phyloP scores from a whole-genome alignment of 2,113 vertebrate species.

The Oostethus manadensis region DNA sequence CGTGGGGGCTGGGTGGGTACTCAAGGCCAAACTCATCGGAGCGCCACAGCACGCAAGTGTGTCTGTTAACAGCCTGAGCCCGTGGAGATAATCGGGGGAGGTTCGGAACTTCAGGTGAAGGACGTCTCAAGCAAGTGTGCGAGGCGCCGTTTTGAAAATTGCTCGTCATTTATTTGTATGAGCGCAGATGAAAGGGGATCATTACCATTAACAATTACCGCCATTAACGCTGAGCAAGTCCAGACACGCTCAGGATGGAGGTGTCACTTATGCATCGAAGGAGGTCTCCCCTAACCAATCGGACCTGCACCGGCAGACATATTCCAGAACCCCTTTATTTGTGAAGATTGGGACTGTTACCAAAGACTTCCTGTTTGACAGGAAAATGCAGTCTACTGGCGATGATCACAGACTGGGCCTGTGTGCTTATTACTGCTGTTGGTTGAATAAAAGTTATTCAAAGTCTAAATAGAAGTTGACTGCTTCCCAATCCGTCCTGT shows the following conservation, averaged over 20 bases:
- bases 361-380: too few relatives aligned
- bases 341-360: background rate
- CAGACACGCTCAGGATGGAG: slow-evolving; percentile 43
- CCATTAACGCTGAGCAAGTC: slow-evolving; percentile 57
- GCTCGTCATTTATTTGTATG: slow-evolving; percentile 60
- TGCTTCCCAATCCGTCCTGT: background rate
- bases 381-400: too few relatives aligned
- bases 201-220: slow-evolving; percentile 60
- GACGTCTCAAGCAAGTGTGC: slow-evolving; percentile 28
- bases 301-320: background rate
- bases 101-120: slow-evolving; percentile 50
- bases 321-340: slow-evolving; percentile 1
- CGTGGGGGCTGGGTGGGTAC: slow-evolving; percentile 18
- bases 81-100: slow-evolving; percentile 38
- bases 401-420: too few relatives aligned
- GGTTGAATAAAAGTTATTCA: too few relatives aligned
- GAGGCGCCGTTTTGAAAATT: slow-evolving; percentile 35
- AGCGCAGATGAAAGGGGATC: slow-evolving; percentile 49
- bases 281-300: slow-evolving; percentile 29
- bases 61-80: slow-evolving; percentile 50
- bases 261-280: slow-evolving; percentile 25
- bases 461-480: too few relatives aligned
- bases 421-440: too few relatives aligned
- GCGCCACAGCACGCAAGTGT: slow-evolving; percentile 31
- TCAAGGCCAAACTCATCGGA: slow-evolving; percentile 22